These are phyloP conservation scores for Camelus dromedarius DNA, from an alignment of 2,113 vertebrate species.

Conservation along the genomic window DNA sequence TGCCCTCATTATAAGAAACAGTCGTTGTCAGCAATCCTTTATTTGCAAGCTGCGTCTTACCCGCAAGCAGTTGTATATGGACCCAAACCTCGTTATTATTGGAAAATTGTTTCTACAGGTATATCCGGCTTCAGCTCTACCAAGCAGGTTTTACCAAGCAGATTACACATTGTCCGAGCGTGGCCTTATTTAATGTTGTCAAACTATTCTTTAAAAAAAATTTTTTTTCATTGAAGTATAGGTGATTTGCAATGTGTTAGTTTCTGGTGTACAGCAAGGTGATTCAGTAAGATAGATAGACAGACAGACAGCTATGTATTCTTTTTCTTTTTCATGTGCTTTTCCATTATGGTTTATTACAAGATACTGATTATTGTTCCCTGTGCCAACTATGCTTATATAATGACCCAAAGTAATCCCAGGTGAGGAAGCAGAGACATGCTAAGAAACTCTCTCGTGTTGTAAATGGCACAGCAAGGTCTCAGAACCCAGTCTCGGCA, in stretches of 20 bases:
- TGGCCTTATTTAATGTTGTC: neutral
- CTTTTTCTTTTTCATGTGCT: too few relatives aligned
- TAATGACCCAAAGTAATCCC: slow-evolving; percentile 8
- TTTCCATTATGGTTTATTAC: too few relatives aligned
- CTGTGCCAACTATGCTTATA: neutral
- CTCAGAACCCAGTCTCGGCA: neutral
- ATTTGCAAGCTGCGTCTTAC: neutral
- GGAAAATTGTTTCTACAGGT: neutral
- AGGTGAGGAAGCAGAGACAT: neutral
- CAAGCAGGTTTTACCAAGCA: neutral
- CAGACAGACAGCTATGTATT: too few relatives aligned
- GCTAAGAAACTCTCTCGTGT: neutral
- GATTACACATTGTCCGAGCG: neutral
- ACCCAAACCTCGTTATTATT: neutral
- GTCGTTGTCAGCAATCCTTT: slow-evolving; percentile 36
- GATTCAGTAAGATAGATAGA: too few relatives aligned
- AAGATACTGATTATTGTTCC: too few relatives aligned
- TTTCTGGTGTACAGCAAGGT: too few relatives aligned
- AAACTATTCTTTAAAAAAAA: neutral
- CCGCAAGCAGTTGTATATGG: neutral
- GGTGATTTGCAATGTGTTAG: too few relatives aligned
- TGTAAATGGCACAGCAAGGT: neutral
- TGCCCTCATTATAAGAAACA: slow-evolving; percentile 74
- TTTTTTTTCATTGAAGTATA: too few relatives aligned
- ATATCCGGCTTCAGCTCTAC: neutral